Conservation (phyloP, 2,113 vertebrate genomes). For the Maccullochella peelii region DNA sequence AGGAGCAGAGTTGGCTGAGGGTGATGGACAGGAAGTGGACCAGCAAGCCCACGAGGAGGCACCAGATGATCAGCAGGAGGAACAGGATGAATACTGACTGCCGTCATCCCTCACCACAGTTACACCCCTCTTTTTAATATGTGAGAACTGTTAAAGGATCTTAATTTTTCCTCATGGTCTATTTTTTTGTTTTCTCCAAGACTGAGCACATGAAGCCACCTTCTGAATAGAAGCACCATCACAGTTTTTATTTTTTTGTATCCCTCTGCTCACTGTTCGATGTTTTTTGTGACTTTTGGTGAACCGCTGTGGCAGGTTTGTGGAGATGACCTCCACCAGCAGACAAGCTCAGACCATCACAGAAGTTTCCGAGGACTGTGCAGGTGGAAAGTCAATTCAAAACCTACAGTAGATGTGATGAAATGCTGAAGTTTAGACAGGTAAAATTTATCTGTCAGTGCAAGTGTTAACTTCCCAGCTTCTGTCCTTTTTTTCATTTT, state of each 20-base stretch:
- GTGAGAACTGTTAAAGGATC: slow-evolving; percentile 87
- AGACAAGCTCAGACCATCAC: slow-evolving; percentile 85
- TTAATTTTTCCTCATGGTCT: slow-evolving; percentile 74
- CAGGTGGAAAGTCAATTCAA: slow-evolving; percentile 69
- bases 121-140: slow-evolving; percentile 83
- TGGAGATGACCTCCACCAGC: slow-evolving; percentile 82
- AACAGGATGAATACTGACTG: slow-evolving; percentile 97
- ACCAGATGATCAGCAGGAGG: slow-evolving; percentile 93
- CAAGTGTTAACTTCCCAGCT: slow-evolving; percentile 72
- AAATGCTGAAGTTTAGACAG: slow-evolving; percentile 76
- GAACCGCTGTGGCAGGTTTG: slow-evolving; percentile 85
- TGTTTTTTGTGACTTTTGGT: slow-evolving; percentile 89
- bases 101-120: slow-evolving; percentile 67
- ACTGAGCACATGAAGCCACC: slow-evolving; percentile 89
- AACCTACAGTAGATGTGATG: slow-evolving; percentile 69
- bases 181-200: slow-evolving; percentile 83
- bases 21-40: slow-evolving; percentile 88
- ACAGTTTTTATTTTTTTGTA: slow-evolving; percentile 62
- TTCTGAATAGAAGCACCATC: slow-evolving; percentile 84
- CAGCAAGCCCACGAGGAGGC: slow-evolving; percentile 88
- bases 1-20: slow-evolving; percentile 88
- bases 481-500: slow-evolving; percentile 53
- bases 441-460: slow-evolving; percentile 69
- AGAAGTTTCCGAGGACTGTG: slow-evolving; percentile 83
- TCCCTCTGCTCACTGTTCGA: slow-evolving; percentile 73